Conservation (phyloP, 1,140 invertebrate species). For the Portunus trituberculatus region DNA sequence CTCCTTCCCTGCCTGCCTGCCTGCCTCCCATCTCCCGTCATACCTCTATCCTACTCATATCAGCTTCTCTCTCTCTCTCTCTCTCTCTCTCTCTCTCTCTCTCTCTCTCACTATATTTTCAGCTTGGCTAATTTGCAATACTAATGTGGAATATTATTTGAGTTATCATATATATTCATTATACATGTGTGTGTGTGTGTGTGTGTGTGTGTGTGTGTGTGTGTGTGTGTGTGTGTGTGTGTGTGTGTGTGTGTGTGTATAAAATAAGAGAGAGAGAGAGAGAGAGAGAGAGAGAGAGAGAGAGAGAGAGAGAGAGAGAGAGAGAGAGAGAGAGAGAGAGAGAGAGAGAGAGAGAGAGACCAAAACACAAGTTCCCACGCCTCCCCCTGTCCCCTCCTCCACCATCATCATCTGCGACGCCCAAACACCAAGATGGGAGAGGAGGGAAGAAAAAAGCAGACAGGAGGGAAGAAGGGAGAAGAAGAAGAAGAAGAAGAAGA, state of each 20-base stretch:
- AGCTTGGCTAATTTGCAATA: neutral
- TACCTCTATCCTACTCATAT: neutral
- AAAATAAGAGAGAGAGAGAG: neutral
- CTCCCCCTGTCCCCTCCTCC: neutral
- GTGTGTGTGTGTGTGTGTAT: neutral
- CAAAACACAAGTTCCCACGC: conserved; percentile 20
- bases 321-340: conserved; percentile 11
- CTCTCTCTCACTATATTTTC: neutral
- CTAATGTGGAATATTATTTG: neutral
- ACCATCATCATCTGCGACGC: conserved; percentile 10
- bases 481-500: neutral
- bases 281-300: neutral
- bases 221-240: conserved; percentile 39
- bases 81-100: neutral
- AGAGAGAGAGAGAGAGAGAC: conserved; percentile 20
- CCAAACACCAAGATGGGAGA: conserved; percentile 17
- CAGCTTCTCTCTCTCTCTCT: neutral
- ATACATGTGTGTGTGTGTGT: conserved; percentile 25
- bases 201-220: conserved; percentile 36
- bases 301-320: no score
- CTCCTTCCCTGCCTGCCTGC: neutral
- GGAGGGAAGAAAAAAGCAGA: neutral
- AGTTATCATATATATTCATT: no score
- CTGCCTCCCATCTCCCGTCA: neutral
- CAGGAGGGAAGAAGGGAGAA: neutral